Base-by-base conservation (phyloP, 2,888 invertebrate species). In the Plebejus melissa region DNA sequence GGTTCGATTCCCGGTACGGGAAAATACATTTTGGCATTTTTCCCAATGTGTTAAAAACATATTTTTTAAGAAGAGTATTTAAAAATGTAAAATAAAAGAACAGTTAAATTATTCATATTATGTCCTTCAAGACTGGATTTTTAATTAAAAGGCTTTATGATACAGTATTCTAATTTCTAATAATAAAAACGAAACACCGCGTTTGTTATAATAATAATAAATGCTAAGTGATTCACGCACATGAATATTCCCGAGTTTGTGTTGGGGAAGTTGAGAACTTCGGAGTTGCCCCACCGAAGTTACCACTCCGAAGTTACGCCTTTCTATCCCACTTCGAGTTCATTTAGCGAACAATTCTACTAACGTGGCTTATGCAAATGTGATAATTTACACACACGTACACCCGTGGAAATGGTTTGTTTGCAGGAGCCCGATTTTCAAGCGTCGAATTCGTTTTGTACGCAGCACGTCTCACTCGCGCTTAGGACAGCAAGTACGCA, bases 1-100 rank as follows among this genome's bases (percentile, higher is more conserved):
- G 95, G 95, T 95, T 95, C 95, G 95, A 95, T 95, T 95, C 95
- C 95, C 95, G 95, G 95, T 95, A 95, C 94, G 94, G 95, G 94
- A 95, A 94, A 75, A 58, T 2, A 2, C 0, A 13, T 69, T 69
- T 69, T 69, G 4, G 4, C 16, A 32, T n/a, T 69, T 69, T 36
- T 69, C 2, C 38, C 46, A 46, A 46, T 38, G 6, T 5, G 5
- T 38, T 38, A 38, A 38, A 38, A 4, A 38, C 0, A 38, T 38
- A 5, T 38, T 5, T 38, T 38, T 38, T 5, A 38, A 38, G 32
- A 32, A 5, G 38, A 38, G 38, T 38, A 38, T 38, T 38, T 38
- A 38, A 38, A 38, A 38, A 5, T 1, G 0, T 5, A 38, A 38
- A 4, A 38, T 38, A 38, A 5, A 38, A 38, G 38, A 38, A 5